A percentile compares a stretch with the other conserved stretches of the same genome.
Evolutionary conservation across 2,113 vertebrate genomes (phyloP).

Genomic region (Empidonax traillii): DNA sequence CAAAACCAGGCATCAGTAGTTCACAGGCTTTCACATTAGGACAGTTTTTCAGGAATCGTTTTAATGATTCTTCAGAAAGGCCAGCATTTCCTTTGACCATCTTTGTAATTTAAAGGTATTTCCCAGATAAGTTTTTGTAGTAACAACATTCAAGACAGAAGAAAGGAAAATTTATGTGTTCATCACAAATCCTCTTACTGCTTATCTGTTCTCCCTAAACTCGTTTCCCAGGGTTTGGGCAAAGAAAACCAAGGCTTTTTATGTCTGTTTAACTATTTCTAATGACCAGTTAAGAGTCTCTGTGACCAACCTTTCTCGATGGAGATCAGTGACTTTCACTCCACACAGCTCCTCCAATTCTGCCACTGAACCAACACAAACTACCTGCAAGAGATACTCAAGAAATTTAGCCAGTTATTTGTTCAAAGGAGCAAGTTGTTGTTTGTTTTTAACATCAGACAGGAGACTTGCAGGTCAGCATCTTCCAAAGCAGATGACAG

Average conservation of each 20-base stretch:
- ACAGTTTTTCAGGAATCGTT: not conserved
- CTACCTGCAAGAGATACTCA: slow-evolving; percentile 77
- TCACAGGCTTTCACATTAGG: accelerated
- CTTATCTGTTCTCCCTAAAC: not conserved
- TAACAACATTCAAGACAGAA: not conserved
- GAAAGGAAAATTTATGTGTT: not conserved
- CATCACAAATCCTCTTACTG: not conserved
- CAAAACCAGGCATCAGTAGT: not conserved
- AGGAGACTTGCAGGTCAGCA: not conserved
- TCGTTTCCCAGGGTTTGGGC: not conserved
- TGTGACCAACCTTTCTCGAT: slow-evolving; percentile 88
- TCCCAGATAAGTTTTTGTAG: not conserved
- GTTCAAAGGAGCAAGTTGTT: not conserved
- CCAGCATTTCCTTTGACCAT: not conserved
- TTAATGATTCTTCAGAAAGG: not conserved
- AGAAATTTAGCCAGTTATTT: not conserved
- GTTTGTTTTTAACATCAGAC: not conserved
- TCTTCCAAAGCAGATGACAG: accelerated
- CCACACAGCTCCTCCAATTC: slow-evolving; percentile 91
- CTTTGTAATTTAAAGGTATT: not conserved
- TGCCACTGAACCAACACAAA: slow-evolving; percentile 89
- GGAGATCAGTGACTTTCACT: slow-evolving; percentile 88
- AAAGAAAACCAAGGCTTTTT: not conserved
- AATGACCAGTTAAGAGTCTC: not conserved
- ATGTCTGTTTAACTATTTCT: not conserved